Percentiles rank a stretch among this genome's conserved stretches.
These are phyloP conservation scores for Neodiprion fabricii DNA, from an alignment of 1,140 invertebrate genomes.

Conservation along the genomic window DNA sequence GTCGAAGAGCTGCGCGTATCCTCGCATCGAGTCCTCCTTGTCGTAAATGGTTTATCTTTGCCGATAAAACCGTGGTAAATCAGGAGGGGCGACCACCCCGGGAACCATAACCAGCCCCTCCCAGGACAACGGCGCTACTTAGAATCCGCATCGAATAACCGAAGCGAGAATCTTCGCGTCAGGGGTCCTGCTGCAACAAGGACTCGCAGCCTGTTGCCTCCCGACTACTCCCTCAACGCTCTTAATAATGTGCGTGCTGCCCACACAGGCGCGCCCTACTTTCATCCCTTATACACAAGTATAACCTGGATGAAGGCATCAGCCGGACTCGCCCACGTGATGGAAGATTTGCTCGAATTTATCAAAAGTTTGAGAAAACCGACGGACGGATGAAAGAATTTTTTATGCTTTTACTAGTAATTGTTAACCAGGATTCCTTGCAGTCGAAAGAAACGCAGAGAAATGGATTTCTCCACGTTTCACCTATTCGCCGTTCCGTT, in stretches of 20 bases:
- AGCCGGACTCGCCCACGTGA: background rate
- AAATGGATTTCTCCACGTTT: too few relatives aligned
- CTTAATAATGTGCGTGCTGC: background rate
- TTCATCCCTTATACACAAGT: background rate
- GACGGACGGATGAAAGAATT: background rate
- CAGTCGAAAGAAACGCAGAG: too few relatives aligned
- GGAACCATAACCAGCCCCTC: conserved; percentile 6
- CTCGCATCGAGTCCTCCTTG: too few relatives aligned
- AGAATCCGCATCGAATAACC: background rate
- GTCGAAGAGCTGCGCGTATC: too few relatives aligned
- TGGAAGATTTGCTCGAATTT: background rate
- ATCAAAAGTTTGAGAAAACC: background rate
- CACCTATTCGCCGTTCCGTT: too few relatives aligned
- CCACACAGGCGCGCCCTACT: background rate
- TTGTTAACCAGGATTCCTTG: too few relatives aligned
- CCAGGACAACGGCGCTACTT: conserved; percentile 4
- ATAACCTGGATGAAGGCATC: background rate
- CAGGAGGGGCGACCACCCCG: background rate
- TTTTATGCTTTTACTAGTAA: too few relatives aligned
- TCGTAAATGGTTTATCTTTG: conserved; percentile 16
- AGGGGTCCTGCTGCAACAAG: background rate
- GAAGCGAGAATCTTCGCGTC: background rate
- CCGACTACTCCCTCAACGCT: background rate
- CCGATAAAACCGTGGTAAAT: conserved; percentile 9
- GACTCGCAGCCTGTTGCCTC: background rate